A percentile compares a stretch with the other conserved stretches of the same genome.
phyloP scores from a whole-genome alignment of 2,888 invertebrate species.

The Acanthosepion lycidas region DNA sequence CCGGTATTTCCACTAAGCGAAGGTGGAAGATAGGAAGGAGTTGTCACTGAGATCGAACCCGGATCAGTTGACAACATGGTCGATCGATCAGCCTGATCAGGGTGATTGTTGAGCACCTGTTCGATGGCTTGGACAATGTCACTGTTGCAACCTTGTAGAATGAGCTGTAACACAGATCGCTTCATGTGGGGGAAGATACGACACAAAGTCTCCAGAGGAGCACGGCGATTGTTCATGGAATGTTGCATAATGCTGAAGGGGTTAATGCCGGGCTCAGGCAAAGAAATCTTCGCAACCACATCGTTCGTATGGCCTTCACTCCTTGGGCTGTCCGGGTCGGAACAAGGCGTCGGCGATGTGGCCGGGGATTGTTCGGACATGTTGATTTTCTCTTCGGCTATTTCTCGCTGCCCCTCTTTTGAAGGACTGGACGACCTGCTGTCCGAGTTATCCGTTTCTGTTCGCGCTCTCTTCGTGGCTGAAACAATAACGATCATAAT shows the following conservation, averaged over 20 bases:
- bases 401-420: constrained; percentile 47
- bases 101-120: constrained; percentile 79
- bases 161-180: constrained; percentile 88
- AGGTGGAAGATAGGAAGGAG: constrained; percentile 53
- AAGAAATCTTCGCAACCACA: not conserved
- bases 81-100: constrained; percentile 52
- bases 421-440: constrained; percentile 55
- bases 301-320: constrained; percentile 39
- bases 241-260: constrained; percentile 39
- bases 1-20: constrained; percentile 55
- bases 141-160: constrained; percentile 87
- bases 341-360: constrained; percentile 35
- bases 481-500: constrained; percentile 45
- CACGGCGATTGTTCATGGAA: constrained; percentile 54
- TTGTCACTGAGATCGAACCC: constrained; percentile 47
- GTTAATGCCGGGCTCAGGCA: not conserved
- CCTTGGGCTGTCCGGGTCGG: constrained; percentile 46
- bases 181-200: constrained; percentile 92
- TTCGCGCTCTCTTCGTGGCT: constrained; percentile 58
- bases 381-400: constrained; percentile 40
- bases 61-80: constrained; percentile 36
- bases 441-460: constrained; percentile 55
- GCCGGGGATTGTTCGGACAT: constrained; percentile 40
- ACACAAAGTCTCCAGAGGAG: constrained; percentile 87
- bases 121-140: constrained; percentile 96